phyloP scores from a whole-genome alignment of 2,113 vertebrate species.

The Sylvilagus bachmani region DNA sequence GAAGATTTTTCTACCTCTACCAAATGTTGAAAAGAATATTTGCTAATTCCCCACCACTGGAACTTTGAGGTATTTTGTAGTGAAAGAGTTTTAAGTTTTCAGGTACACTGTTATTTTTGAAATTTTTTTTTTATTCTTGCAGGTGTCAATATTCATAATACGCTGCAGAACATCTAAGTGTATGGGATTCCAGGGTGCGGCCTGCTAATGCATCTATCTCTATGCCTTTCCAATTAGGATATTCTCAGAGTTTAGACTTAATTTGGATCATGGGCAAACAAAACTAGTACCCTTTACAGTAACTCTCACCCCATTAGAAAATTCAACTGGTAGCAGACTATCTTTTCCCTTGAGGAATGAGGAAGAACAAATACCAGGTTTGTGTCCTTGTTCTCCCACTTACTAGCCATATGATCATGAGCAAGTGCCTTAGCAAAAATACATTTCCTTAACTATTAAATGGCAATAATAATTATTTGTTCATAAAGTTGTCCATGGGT shows the following conservation, averaged over 20 bases:
- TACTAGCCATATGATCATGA: not conserved
- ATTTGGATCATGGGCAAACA: constrained; percentile 9
- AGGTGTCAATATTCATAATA: too few relatives aligned
- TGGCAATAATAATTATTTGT: constrained; percentile 45
- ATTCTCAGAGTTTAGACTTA: constrained; percentile 36
- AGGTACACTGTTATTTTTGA: not conserved
- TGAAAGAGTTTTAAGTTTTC: constrained; percentile 36
- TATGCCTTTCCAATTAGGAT: too few relatives aligned
- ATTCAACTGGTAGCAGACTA: not conserved
- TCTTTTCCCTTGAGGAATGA: not conserved
- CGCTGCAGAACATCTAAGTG: too few relatives aligned
- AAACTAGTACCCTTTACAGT: not conserved
- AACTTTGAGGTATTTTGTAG: constrained; percentile 18
- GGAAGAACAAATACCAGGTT: constrained; percentile 26
- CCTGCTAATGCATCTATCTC: too few relatives aligned
- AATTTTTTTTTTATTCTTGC: too few relatives aligned
- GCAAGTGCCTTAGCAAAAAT: constrained; percentile 61
- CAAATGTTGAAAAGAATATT: constrained; percentile 18
- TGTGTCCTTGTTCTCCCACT: not conserved
- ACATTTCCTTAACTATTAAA: constrained; percentile 54
- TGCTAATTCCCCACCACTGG: not conserved
- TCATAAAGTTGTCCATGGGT: constrained; percentile 52
- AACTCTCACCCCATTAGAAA: not conserved
- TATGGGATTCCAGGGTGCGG: too few relatives aligned
- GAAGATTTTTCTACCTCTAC: constrained; percentile 14